Evolutionary conservation across 2,797 vertebrate species (phyloP), one percentile per base, ranked within the genome.

Genomic region (Sciaenops ocellatus): DNA sequence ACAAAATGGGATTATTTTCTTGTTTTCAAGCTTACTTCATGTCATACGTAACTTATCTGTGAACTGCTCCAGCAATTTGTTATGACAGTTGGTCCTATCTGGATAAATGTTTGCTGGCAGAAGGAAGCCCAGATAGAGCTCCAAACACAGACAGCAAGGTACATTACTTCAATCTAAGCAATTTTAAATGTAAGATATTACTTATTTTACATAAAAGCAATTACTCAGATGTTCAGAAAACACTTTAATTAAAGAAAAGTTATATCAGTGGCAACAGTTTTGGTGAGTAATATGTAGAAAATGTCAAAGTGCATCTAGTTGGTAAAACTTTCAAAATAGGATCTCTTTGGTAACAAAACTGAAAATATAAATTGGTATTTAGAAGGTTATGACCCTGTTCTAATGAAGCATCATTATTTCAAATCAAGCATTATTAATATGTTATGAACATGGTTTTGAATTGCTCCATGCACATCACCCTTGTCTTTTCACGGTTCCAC

Each of bases 101-200:
- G 48, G 79, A 65, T 65, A 57, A 65, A 61, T 60, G 22, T 9
- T 38, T 83, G 16, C 61, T 60, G 46, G 52, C 73, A 73, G 48
- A 22, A 77, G 3, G 28, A 38, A 28, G 46, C 57, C 59, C 51
- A 71, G 26, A 59, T 3, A 70, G 50, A 51, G 34, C 51, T 42
- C 16, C 16, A 42, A 41, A 73, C 24, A 62, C 10, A 46, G 48
- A 50, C 26, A 79, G 34, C 24, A 78, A 26, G 47, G 30, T 44
- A 47, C 17, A 60, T 47, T 50, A 59, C 67, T 38, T 64, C 38
- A 65, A 71, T 62, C 18, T 34, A 55, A 73, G 44, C 20, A 1
- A 60, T 42, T 24, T 57, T 34, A 28, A 42, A 44, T 47, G 10
- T 62, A 20, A 55, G 20, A 38, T 30, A 24, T 13, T 30, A 30